Evolutionary conservation across 2,888 invertebrate genomes (phyloP).

Genomic region (Deilephila porcellus): DNA sequence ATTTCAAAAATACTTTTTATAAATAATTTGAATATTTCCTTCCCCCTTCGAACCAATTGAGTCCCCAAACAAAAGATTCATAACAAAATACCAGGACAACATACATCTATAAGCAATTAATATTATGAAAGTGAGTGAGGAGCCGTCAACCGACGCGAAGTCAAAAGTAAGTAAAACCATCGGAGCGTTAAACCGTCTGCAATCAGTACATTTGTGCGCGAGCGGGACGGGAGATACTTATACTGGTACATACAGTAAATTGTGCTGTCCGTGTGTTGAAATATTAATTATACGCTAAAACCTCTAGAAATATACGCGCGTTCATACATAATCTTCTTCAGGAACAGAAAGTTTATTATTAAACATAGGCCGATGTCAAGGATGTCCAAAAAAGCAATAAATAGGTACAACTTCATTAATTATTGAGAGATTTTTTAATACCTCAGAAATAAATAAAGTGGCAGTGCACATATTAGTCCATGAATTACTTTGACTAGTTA

Average conservation of each 20-base stretch:
- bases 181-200: slow-evolving; percentile 32
- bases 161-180: slow-evolving; percentile 29
- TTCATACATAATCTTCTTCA: too few species aligned
- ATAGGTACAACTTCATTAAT: too few species aligned
- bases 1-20: too few species aligned
- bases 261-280: neutral
- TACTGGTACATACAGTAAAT: slow-evolving; percentile 25
- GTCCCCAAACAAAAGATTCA: slow-evolving; percentile 1
- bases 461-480: too few species aligned
- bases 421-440: too few species aligned
- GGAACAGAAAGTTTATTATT: too few species aligned
- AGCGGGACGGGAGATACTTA: slow-evolving; percentile 28
- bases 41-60: neutral
- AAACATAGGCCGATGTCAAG: too few species aligned
- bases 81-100: slow-evolving; percentile 30
- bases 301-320: too few species aligned
- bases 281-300: too few species aligned
- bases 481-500: too few species aligned
- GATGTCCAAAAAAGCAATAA: too few species aligned
- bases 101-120: slow-evolving; percentile 30
- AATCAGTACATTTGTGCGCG: slow-evolving; percentile 25
- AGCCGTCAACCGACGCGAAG: slow-evolving; percentile 27
- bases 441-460: too few species aligned
- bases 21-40: neutral
- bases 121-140: slow-evolving; percentile 27